phyloP scores from a whole-genome alignment of 2,888 invertebrate species.

The Schrankia costaestrigalis region DNA sequence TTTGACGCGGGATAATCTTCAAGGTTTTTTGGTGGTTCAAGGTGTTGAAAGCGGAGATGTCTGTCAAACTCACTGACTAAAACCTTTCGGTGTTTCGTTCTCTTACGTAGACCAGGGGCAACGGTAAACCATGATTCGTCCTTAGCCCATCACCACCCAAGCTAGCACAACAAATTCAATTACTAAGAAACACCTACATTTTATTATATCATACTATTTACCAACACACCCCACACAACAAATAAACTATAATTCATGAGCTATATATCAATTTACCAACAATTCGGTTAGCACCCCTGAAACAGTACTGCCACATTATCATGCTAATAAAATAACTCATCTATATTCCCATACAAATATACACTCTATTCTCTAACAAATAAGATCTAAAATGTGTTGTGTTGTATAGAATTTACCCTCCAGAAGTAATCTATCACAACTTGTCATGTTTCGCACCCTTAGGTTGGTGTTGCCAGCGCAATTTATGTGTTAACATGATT shows the following conservation, averaged over 20 bases:
- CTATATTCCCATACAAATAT: slow-evolving; percentile 54
- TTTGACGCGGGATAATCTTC: too few species aligned
- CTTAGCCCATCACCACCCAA: too few species aligned
- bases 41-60: too few species aligned
- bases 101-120: too few species aligned
- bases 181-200: too few species aligned
- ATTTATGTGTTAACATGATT: slow-evolving; percentile 79
- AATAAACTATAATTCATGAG: slow-evolving; percentile 71
- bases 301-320: slow-evolving; percentile 60
- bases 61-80: too few species aligned
- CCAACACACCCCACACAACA: slow-evolving; percentile 22
- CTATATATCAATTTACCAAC: slow-evolving; percentile 74
- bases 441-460: slow-evolving; percentile 54
- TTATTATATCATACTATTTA: slow-evolving; percentile 7
- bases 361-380: background rate
- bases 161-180: too few species aligned
- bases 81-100: too few species aligned
- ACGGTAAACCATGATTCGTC: too few species aligned
- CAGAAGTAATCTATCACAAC: slow-evolving; percentile 57
- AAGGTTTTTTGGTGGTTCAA: too few species aligned
- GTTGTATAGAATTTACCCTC: slow-evolving; percentile 19
- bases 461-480: slow-evolving; percentile 60
- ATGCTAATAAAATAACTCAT: slow-evolving; percentile 58
- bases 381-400: slow-evolving; percentile 13
- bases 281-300: slow-evolving; percentile 63